A percentile compares a stretch with the other conserved stretches of the same genome.
phyloP scores from a whole-genome alignment of 2,113 vertebrate species.

The Naja naja region DNA sequence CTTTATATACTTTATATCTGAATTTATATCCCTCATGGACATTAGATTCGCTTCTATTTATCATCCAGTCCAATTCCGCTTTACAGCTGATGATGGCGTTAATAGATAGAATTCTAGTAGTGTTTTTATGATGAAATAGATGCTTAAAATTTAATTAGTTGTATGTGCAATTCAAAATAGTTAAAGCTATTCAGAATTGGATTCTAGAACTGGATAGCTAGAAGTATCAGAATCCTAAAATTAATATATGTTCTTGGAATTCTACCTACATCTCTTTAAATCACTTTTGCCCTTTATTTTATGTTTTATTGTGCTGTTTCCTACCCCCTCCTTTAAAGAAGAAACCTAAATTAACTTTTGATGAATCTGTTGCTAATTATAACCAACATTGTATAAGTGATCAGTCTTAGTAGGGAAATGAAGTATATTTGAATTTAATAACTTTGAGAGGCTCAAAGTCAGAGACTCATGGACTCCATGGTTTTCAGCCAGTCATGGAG shows the following conservation, averaged over 20 bases:
- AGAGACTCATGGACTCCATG: not conserved
- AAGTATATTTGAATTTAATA: not conserved
- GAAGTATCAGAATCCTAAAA: not conserved
- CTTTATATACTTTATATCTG: not conserved
- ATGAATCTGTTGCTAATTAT: not conserved
- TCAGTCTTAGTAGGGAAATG: not conserved
- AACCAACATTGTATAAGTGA: not conserved
- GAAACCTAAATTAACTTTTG: not conserved
- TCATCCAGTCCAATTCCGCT: not conserved
- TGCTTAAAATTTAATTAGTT: constrained; percentile 25
- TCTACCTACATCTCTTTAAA: not conserved
- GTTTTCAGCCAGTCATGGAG: not conserved
- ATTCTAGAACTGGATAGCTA: not conserved
- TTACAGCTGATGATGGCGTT: not conserved
- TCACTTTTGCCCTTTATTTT: not conserved
- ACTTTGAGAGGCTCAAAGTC: not conserved
- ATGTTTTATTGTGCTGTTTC: not conserved
- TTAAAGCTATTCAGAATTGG: not conserved
- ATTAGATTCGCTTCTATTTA: not conserved
- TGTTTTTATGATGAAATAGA: constrained; percentile 38
- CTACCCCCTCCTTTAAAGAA: not conserved
- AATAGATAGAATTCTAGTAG: not conserved
- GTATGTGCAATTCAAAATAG: constrained; percentile 26
- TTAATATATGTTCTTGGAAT: not conserved
- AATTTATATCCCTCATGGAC: not conserved